Evolutionary conservation across 2,888 invertebrate species (phyloP), one percentile per base, ranked within the genome.

Genomic region (Hermodice carunculata): DNA sequence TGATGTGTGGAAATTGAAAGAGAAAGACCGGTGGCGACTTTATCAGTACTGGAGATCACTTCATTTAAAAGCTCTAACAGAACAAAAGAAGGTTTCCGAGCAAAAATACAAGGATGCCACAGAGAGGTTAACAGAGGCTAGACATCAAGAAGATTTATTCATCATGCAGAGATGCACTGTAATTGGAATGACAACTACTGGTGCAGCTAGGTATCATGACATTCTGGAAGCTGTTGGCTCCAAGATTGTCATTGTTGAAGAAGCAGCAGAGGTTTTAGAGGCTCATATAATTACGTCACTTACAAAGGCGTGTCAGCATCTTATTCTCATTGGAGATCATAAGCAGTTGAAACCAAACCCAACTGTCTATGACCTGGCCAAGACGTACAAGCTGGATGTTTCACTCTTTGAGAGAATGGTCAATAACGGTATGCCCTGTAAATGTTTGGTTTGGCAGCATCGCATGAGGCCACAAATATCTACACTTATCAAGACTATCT

Each of bases 181-280:
- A 0, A 76, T 85, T 57, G 83, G 79, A 29, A 82, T 84, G 81
- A 85, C 84, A 28, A 84, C 84, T 29, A 83, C 83, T 0, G 78
- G 78, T 6, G 83, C 84, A 40, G 83, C 85, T 3, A 67, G 74
- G 52, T 81, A 81, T 61, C 78, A 78, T 26, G 48, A 69, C 6
- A 64, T 83, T 3, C 72, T 84, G 32, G 73, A 77, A 48, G 71
- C 75, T 28, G 76, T 88, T 28, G 69, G 78, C 6, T 86, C 86
- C 22, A 75, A 74, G 26, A 83, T 87, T 44, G 80, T 88, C 3
- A 82, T 89, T 22, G 92, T 95, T 0, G 95, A 96, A 84, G 96
- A 96, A 87, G 95, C 95, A 0, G 95, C 94, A 0, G 94, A 95
- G 87, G 92, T 95, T 0, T 85, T 94, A 37, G 96, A 96, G 81